Conservation (phyloP, 37 sponge, comb jelly and placozoan genomes). For the Aphrocallistes beatrix region DNA sequence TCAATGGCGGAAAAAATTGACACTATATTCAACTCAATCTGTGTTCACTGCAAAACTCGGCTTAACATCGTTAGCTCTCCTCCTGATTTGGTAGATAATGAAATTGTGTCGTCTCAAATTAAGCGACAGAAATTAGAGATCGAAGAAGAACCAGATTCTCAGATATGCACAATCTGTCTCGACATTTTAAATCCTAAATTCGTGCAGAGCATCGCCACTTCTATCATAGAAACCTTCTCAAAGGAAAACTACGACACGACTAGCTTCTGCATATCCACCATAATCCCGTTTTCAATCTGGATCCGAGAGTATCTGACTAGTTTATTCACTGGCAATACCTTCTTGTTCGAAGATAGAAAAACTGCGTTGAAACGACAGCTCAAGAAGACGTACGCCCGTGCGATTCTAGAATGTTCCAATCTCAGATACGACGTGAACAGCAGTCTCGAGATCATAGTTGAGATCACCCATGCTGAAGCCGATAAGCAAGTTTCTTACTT, state of each 20-base stretch:
- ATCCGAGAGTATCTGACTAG: not conserved
- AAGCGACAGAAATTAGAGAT: not conserved
- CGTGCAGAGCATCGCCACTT: not conserved
- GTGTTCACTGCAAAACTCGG: not conserved
- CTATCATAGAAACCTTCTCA: not conserved
- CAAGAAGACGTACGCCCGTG: not conserved
- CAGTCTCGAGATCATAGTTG: not conserved
- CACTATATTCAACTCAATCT: not conserved
- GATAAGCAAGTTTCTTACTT: not conserved
- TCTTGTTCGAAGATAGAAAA: slow-evolving; percentile 2
- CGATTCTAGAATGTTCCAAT: not conserved
- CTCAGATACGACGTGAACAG: not conserved
- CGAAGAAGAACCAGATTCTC: not conserved
- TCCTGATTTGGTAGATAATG: not conserved
- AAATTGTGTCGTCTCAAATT: not conserved
- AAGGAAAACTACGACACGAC: not conserved
- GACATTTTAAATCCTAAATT: not conserved
- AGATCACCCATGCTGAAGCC: not conserved
- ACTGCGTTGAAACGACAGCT: not conserved
- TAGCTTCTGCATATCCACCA: not conserved
- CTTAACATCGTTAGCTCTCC: not conserved
- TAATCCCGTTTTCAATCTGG: not conserved
- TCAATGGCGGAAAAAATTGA: not conserved
- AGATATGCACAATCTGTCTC: not conserved
- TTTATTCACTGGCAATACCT: not conserved